Conservation (phyloP, 2,888 invertebrate species). For the Spisula solida region DNA sequence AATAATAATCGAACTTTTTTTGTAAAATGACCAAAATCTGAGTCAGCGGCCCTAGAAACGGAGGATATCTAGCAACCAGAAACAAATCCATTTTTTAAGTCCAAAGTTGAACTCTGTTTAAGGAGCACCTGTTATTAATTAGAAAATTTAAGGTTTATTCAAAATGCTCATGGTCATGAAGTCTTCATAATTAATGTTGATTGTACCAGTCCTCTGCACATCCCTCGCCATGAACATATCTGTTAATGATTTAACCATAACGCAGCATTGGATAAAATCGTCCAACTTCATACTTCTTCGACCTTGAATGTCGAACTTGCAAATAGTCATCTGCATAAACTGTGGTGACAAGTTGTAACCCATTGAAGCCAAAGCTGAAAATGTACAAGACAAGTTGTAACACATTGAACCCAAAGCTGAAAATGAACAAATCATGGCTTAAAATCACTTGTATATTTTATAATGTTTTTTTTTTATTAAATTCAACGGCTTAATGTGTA, state of each 20-base stretch:
- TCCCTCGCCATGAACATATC: conserved; percentile 95
- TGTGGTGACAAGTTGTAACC: conserved; percentile 94
- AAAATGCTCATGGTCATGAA: conserved; percentile 94
- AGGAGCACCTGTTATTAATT: not conserved
- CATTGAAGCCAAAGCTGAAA: conserved; percentile 94
- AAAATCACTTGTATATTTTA: too few relatives aligned
- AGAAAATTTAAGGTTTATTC: conserved; percentile 75
- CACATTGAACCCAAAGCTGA: too few relatives aligned
- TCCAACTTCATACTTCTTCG: conserved; percentile 92
- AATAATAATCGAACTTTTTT: too few relatives aligned
- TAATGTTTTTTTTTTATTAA: too few relatives aligned
- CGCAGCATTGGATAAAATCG: conserved; percentile 95
- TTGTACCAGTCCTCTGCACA: conserved; percentile 93
- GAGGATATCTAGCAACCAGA: not conserved
- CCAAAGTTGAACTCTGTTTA: not conserved
- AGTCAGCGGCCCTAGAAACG: too few relatives aligned
- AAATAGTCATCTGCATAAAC: conserved; percentile 92
- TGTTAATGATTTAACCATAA: conserved; percentile 92
- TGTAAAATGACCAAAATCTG: too few relatives aligned
- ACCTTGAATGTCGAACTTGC: conserved; percentile 91
- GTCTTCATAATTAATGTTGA: conserved; percentile 96
- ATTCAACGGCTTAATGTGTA: too few relatives aligned
- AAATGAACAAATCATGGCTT: too few relatives aligned
- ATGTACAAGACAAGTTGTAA: not conserved
- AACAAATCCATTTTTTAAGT: not conserved